Evolutionary conservation across 2,888 invertebrate genomes (phyloP).

Genomic region (Anodontia alba): DNA sequence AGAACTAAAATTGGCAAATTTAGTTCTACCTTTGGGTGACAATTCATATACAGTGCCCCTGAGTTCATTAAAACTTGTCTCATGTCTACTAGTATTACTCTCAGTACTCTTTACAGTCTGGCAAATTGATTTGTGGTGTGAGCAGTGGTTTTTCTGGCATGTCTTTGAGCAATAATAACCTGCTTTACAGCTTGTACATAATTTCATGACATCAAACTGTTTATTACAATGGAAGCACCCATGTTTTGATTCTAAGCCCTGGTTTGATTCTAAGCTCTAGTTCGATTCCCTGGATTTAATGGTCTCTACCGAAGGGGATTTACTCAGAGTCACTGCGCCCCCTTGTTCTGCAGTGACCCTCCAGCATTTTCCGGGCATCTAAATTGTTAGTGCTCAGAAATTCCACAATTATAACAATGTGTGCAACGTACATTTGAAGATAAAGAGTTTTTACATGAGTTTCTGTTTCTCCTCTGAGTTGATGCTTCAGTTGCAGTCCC

Average conservation of each 20-base stretch:
- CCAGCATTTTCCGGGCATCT: conserved; percentile 3
- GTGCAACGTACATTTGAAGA: background rate
- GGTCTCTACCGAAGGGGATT: background rate
- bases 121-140: conserved; percentile 5
- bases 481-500: background rate
- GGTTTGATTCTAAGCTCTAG: too few relatives aligned
- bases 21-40: conserved; percentile 19
- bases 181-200: conserved; percentile 1
- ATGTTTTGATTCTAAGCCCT: too few relatives aligned
- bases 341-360: background rate
- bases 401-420: conserved; percentile 31
- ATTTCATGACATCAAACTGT: background rate
- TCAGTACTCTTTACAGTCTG: background rate
- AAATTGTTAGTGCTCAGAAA: background rate
- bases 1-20: conserved; percentile 26
- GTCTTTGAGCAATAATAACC: conserved; percentile 11
- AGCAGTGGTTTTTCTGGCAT: conserved; percentile 23
- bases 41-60: conserved; percentile 25
- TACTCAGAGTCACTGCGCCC: background rate
- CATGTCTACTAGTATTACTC: background rate
- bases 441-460: background rate
- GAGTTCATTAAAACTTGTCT: background rate
- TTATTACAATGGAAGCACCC: background rate
- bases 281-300: too few relatives aligned
- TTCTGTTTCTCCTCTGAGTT: background rate